Evolutionary conservation across 2,113 vertebrate species (phyloP), one percentile per base, ranked within the genome.

Genomic region (Clarias batrachus): DNA sequence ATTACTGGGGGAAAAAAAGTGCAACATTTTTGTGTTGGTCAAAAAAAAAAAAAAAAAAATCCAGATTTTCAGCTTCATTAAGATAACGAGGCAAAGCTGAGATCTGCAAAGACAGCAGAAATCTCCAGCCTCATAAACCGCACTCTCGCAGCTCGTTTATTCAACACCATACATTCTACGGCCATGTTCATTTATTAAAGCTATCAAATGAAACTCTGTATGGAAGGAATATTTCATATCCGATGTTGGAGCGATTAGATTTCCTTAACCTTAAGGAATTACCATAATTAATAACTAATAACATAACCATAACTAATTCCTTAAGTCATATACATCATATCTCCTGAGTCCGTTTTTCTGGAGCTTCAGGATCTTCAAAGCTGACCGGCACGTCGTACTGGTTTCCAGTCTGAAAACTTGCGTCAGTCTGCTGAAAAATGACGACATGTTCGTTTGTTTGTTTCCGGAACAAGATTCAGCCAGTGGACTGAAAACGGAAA

Each of bases 1-100:
- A 48, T 48, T 41, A 41, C 41, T 37, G 41, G 1, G n/a, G 0
- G 4, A 1, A 16, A 6, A 68, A 21, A 71, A 71, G 56, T 25
- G 80, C 62, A 56, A 62, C 33, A 41, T 27, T 30, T 73, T 84
- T 85, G 48, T 89, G 82, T 87, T 87, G 77, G 82, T 85, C 37
- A 68, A 71, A 78, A 56, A 78, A 57, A 78, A 33, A 80, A 57
- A 57, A n/a, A n/a, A 79, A 19, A 57, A 59, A n/a, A 48, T 76
- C 68, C 33, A 65, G 71, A 73, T 83, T 87, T 87, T 88, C 71
- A 82, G 89, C 85, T 83, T 90, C 77, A 85, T 90, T 88, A 90
- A 83, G 82, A 68, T 87, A 88, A 85, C 85, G n/a, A 73, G 60
- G 78, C 27, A 52, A 85, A 76, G 73, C 85, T 66, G 73, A 85